Evolutionary conservation across 2,888 invertebrate genomes (phyloP), one percentile per base, ranked within the genome.

Genomic region (Alcis repandata): DNA sequence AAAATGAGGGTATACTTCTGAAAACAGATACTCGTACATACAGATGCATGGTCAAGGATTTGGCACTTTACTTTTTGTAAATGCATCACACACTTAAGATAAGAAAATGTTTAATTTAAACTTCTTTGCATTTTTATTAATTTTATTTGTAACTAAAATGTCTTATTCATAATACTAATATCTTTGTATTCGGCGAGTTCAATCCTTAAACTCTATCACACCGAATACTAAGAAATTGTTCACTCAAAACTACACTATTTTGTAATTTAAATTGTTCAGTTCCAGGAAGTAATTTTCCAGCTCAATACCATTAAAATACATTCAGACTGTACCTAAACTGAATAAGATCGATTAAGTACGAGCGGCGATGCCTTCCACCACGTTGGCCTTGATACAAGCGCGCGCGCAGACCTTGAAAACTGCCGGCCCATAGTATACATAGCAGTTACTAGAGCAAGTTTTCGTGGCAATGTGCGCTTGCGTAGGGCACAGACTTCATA

Each of bases 391-490:
- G 91, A 87, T 86, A 48, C 53, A 38, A 43, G 48, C 63, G 40
- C 82, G 75, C 79, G 79, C 79, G 79, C 83, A 84, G 87, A 88
- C 92, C 92, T 92, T 92, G 92, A 88, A 82, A 83, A 82, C 80
- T 78, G 74, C 71, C 79, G 71, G 73, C 71, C 72, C 73, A 79
- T 71, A 78, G 80, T 77, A 17, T 49, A 49, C 2, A 6, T 7
- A 38, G 10, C 22, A 58, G 48, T 58, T 9, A 27, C 13, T 56
- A 81, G 22, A 27, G 49, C 49, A 27, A 58, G 54, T 43, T 51
- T 56, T 64, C 72, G 74, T 69, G 69, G 78, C 82, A 84, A 82
- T 79, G 84, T 82, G 83, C 85, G 80, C 85, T 57, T 72, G 79
- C 79, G 79, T 85, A 82, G 82, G 80, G 80, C 75, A 80, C 80